A percentile compares a stretch with the other conserved stretches of the same genome.
phyloP scores from a whole-genome alignment of 1,140 invertebrate genomes.

The Pseudomyrmex concolor region DNA sequence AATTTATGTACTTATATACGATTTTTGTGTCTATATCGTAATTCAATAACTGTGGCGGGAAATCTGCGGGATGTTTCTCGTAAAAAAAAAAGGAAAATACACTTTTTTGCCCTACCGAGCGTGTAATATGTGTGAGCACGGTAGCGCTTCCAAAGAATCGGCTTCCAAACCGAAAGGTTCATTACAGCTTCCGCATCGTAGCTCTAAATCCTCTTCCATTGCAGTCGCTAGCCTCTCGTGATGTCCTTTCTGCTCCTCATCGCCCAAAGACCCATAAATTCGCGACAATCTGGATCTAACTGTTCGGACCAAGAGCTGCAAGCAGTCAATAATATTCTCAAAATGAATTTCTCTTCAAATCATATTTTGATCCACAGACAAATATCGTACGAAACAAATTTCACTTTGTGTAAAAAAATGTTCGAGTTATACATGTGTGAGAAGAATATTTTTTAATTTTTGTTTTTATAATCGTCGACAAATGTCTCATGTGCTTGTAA shows the following conservation, averaged over 20 bases:
- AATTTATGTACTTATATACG: no score
- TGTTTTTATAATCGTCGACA: no score
- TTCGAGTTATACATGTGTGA: no score
- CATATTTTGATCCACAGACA: no score
- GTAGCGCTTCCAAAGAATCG: slow-evolving; percentile 91
- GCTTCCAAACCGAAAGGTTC: slow-evolving; percentile 90
- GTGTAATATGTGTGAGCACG: slow-evolving; percentile 94
- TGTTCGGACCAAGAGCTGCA: slow-evolving; percentile 90
- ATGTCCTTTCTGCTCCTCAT: slow-evolving; percentile 90
- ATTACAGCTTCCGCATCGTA: slow-evolving; percentile 91
- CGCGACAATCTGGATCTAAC: slow-evolving; percentile 90
- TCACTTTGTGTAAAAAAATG: no score
- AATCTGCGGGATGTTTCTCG: no score
- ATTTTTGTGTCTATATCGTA: no score
- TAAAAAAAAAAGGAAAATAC: no score
- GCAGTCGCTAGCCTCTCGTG: slow-evolving; percentile 90
- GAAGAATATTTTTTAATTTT: no score
- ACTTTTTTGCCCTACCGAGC: slow-evolving; percentile 87
- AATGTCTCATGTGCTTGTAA: no score
- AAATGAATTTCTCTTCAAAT: not conserved
- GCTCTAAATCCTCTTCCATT: slow-evolving; percentile 90
- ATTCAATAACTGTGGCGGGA: no score
- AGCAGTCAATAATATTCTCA: slow-evolving; percentile 3
- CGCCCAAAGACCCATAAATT: slow-evolving; percentile 92
- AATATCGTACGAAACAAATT: no score